phyloP scores from a whole-genome alignment of 2,888 invertebrate species.

The Ennomos fuscantarius region DNA sequence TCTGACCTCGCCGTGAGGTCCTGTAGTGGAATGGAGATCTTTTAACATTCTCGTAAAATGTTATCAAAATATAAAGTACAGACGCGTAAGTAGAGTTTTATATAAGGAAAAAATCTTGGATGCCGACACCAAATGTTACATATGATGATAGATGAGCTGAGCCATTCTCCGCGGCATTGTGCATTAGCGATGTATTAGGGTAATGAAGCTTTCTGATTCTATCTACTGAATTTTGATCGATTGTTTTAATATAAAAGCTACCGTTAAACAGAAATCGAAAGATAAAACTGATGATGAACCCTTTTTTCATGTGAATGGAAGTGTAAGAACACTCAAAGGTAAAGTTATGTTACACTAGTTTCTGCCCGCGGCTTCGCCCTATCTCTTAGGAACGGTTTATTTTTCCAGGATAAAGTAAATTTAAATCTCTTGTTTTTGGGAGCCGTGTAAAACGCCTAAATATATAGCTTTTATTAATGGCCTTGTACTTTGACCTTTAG shows the following conservation, averaged over 20 bases:
- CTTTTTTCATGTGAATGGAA: too few species aligned
- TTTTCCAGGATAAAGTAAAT: too few species aligned
- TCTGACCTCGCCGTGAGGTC: too few species aligned
- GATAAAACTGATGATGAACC: not conserved
- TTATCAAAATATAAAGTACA: slow-evolving; percentile 22
- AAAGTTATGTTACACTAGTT: too few species aligned
- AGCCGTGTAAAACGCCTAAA: too few species aligned
- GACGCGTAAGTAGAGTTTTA: slow-evolving; percentile 31
- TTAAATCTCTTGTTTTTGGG: too few species aligned
- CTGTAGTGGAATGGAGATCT: too few species aligned
- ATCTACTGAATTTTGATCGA: slow-evolving; percentile 30
- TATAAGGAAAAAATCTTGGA: slow-evolving; percentile 28
- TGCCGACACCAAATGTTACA: slow-evolving; percentile 33
- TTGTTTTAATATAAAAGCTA: slow-evolving; percentile 12
- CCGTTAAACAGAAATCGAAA: not conserved
- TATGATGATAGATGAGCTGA: slow-evolving; percentile 38
- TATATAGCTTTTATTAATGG: too few species aligned
- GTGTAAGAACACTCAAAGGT: too few species aligned
- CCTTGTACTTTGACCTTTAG: too few species aligned
- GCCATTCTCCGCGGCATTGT: slow-evolving; percentile 13
- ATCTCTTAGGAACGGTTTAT: too few species aligned
- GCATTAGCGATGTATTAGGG: slow-evolving; percentile 27
- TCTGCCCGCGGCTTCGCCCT: too few species aligned
- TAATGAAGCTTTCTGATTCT: slow-evolving; percentile 27
- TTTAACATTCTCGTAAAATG: slow-evolving; percentile 15